Conservation (phyloP, 2,797 vertebrate species). For the Aselliscus stoliczkanus region DNA sequence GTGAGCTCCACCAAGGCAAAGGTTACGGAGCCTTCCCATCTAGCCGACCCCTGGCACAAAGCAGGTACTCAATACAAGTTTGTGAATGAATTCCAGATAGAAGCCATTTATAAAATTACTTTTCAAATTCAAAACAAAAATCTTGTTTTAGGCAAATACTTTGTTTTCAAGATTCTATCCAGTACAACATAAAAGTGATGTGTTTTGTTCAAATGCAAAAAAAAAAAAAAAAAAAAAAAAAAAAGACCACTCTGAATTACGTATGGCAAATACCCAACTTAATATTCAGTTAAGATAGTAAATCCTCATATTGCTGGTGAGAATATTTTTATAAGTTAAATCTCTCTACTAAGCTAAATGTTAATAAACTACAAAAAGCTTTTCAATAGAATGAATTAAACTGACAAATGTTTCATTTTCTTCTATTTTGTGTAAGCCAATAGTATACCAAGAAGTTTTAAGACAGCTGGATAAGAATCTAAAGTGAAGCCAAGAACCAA, state of each 20-base stretch:
- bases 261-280: background rate
- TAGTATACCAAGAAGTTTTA: background rate
- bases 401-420: background rate
- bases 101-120: constrained; percentile 15
- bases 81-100: background rate
- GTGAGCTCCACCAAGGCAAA: background rate
- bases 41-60: background rate
- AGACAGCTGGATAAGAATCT: background rate
- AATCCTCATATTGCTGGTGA: background rate
- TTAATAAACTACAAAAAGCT: background rate
- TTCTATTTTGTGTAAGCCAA: background rate
- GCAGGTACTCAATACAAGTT: background rate
- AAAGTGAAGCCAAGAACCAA: background rate
- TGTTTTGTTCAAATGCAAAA: background rate
- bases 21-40: background rate
- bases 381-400: constrained; percentile 21
- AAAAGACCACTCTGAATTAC: background rate
- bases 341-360: background rate
- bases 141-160: constrained; percentile 20
- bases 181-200: background rate
- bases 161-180: background rate
- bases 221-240: background rate
- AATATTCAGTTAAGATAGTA: background rate
- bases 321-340: constrained; percentile 19
- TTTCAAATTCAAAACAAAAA: background rate